Conservation (phyloP, 2,888 invertebrate species). For the Sialis lutaria region DNA sequence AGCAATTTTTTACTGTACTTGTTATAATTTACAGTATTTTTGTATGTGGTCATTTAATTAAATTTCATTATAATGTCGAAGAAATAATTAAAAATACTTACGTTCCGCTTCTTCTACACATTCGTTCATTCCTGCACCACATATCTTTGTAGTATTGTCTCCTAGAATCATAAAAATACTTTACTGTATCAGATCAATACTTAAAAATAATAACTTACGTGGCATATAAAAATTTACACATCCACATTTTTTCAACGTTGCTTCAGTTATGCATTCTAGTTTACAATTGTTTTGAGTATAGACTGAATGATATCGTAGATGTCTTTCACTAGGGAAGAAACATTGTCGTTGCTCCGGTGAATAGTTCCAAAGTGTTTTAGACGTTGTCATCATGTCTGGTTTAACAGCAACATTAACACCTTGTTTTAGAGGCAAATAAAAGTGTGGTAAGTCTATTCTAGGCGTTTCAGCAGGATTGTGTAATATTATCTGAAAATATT, state of each 20-base stretch:
- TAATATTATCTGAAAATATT: conserved; percentile 14
- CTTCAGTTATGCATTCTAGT: conserved; percentile 15
- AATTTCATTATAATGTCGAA: no score
- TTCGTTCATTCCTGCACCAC: conserved; percentile 20
- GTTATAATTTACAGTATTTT: no score
- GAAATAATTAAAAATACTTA: conserved; percentile 1
- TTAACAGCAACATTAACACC: conserved; percentile 12
- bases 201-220: conserved; percentile 12
- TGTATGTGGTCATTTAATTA: no score
- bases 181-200: background rate
- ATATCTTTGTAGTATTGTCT: conserved; percentile 20
- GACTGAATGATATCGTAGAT: conserved; percentile 13
- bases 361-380: conserved; percentile 12
- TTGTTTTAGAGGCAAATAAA: conserved; percentile 13
- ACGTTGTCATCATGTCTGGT: conserved; percentile 14
- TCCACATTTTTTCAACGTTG: conserved; percentile 11
- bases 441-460: conserved; percentile 12
- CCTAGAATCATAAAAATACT: conserved; percentile 13
- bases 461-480: conserved; percentile 19
- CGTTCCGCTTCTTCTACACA: conserved; percentile 24
- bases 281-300: conserved; percentile 16
- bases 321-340: conserved; percentile 14
- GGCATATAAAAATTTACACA: conserved; percentile 16
- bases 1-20: no score
- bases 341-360: conserved; percentile 13